Percentiles rank a stretch among this genome's conserved stretches.
Evolutionary conservation across 1,140 invertebrate genomes (phyloP).

Genomic region (Drosophila paulistorum): DNA sequence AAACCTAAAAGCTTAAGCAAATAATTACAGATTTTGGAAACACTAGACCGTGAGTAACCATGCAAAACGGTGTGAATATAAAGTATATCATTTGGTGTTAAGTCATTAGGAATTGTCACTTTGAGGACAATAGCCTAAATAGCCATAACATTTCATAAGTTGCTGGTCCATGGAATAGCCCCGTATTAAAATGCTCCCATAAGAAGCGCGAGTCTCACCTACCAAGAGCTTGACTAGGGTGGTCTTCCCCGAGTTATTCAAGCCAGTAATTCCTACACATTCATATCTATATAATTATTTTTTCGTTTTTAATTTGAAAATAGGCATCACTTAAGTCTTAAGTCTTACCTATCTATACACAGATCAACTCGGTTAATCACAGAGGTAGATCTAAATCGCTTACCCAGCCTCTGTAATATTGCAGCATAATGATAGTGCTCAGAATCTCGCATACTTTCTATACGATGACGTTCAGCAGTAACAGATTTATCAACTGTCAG

Average conservation of each 20-base stretch:
- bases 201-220: constrained; percentile 17
- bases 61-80: constrained; percentile 28
- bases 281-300: constrained; percentile 38
- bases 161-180: constrained; percentile 28
- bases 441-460: constrained; percentile 11
- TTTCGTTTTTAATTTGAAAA: not conserved
- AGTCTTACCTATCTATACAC: constrained; percentile 40
- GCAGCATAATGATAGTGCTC: constrained; percentile 14
- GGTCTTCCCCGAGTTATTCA: constrained; percentile 56
- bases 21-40: constrained; percentile 15
- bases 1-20: constrained; percentile 52
- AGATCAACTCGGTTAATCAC: constrained; percentile 47
- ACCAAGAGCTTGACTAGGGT: constrained; percentile 45
- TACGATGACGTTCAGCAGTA: constrained; percentile 12
- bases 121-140: constrained; percentile 59
- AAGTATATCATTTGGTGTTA: constrained; percentile 52
- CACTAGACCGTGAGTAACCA: constrained; percentile 4
- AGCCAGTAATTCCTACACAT: constrained; percentile 46
- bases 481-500: constrained; percentile 27
- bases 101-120: constrained; percentile 1
- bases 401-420: constrained; percentile 23
- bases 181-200: constrained; percentile 47
- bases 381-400: not conserved
- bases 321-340: not conserved
- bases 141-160: constrained; percentile 25